Percentiles rank a stretch among this genome's conserved stretches.
Evolutionary conservation across 2,797 vertebrate species (phyloP).

Genomic region (Ctenochaetus hawaiiensis): DNA sequence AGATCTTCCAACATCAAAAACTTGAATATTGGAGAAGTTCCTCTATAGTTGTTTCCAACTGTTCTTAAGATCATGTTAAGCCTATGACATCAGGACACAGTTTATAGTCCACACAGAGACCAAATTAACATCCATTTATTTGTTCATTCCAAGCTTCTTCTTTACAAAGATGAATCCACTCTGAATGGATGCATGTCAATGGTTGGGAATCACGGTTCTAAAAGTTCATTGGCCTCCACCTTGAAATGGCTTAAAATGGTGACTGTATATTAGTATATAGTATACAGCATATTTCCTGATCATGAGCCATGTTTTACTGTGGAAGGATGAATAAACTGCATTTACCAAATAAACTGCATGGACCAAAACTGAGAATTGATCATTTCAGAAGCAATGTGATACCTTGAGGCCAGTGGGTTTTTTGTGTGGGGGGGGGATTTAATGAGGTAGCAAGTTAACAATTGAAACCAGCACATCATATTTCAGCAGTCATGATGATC

Average conservation of each 20-base stretch:
- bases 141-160: background rate
- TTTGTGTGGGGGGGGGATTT: background rate
- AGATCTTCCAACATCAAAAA: conserved; percentile 6
- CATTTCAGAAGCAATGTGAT: background rate
- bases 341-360: too few relatives aligned
- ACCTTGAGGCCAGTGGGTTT: conserved; percentile 11
- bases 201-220: background rate
- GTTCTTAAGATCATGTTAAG: background rate
- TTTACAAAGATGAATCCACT: background rate
- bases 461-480: conserved; percentile 5
- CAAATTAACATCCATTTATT: background rate
- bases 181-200: background rate
- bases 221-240: background rate
- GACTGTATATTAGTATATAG: background rate
- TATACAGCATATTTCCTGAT: background rate
- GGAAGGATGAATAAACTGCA: background rate
- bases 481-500: conserved; percentile 3
- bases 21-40: background rate
- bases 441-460: background rate
- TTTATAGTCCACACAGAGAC: background rate
- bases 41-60: background rate
- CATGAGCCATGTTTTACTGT: background rate
- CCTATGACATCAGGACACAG: background rate
- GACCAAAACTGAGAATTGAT: conserved; percentile 9
- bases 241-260: background rate